Evolutionary conservation across 2,113 vertebrate genomes (phyloP).

Genomic region (Pteruthius melanotis): DNA sequence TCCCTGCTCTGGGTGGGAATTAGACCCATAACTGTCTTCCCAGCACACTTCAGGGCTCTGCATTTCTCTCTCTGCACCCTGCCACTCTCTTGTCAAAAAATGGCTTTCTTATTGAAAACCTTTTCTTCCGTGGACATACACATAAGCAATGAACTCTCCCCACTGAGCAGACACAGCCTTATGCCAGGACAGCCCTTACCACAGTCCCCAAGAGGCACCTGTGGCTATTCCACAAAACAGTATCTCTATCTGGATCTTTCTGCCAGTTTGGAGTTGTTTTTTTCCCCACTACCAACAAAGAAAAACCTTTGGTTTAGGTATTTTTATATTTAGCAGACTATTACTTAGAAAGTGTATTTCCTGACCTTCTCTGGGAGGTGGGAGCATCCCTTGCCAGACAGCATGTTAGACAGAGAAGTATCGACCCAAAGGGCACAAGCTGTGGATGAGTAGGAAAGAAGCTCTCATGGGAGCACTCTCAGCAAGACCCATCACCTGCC

Average conservation of each 20-base stretch:
- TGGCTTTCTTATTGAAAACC: neutral
- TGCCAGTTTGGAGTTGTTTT: neutral
- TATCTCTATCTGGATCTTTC: neutral
- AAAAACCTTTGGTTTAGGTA: neutral
- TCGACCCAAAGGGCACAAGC: neutral
- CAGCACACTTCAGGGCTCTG: neutral
- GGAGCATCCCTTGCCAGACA: neutral
- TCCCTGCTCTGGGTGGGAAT: neutral
- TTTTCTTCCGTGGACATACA: neutral
- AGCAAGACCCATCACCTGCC: neutral
- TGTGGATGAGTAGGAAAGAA: neutral
- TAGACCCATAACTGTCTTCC: neutral
- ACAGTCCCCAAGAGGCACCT: neutral
- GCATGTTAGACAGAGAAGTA: neutral
- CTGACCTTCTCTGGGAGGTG: neutral
- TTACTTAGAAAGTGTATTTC: neutral
- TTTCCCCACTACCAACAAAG: neutral
- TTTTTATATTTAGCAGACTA: neutral
- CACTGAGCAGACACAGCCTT: neutral
- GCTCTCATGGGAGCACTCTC: accelerated
- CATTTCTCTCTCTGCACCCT: neutral
- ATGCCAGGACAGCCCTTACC: neutral
- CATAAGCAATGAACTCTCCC: neutral
- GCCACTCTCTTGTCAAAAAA: neutral
- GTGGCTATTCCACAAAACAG: neutral